These are phyloP conservation scores for Ibidorhyncha struthersii DNA, from an alignment of 2,113 vertebrate genomes.

Conservation along the genomic window DNA sequence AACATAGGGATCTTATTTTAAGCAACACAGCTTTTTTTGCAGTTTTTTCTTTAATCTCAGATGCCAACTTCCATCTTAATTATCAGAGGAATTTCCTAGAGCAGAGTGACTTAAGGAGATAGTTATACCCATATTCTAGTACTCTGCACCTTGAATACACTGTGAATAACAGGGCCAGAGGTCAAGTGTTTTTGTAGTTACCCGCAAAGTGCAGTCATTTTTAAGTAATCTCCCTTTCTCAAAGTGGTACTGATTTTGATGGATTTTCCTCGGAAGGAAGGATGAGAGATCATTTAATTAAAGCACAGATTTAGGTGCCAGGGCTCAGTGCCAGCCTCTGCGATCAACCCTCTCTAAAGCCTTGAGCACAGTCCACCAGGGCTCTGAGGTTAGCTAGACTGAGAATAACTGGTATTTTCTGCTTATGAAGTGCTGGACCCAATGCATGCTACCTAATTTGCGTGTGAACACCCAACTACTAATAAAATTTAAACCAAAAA, in stretches of 20 bases:
- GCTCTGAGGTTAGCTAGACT: not conserved
- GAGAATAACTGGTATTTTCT: not conserved
- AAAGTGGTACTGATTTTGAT: not conserved
- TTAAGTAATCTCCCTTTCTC: not conserved
- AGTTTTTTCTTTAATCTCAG: not conserved
- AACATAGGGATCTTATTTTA: not conserved
- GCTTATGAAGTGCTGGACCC: not conserved
- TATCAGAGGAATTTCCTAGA: not conserved
- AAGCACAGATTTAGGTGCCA: not conserved
- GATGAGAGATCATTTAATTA: not conserved
- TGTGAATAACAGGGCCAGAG: not conserved
- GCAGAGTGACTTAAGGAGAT: not conserved
- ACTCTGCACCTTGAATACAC: not conserved
- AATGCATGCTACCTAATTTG: not conserved
- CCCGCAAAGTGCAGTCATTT: not conserved
- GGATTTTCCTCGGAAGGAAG: not conserved
- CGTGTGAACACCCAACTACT: not conserved
- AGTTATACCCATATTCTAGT: not conserved
- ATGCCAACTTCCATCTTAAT: not conserved
- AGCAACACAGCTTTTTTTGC: not conserved
- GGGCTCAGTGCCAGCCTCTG: not conserved
- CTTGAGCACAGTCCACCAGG: not conserved
- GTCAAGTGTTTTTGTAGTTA: not conserved
- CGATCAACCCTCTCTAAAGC: not conserved
- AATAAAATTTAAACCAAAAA: not conserved